Base-by-base conservation (phyloP, 2,888 invertebrate genomes). In the Ectemnius lituratus region DNA sequence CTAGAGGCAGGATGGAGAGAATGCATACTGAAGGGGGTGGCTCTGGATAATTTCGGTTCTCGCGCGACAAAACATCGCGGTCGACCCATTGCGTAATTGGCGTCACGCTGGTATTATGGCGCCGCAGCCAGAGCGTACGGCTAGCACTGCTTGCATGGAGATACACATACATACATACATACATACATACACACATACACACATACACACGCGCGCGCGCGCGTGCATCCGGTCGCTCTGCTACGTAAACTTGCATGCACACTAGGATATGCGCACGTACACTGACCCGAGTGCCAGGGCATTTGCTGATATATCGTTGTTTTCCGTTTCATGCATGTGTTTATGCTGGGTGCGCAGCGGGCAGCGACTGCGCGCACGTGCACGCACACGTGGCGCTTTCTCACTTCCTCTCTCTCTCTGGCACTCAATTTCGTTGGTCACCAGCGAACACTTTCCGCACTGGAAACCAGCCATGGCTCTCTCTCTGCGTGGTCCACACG, bases 21-120 rank as follows among this genome's bases (percentile, higher is more conserved):
- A 37, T 37, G 16, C 52, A 52, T 5, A 13, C n/a, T 11, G 5
- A 52, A 16, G 16, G 16, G 14, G 13, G 52, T 5, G 52, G 16
- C 16, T 16, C 52, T 65, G 76, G 82, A 80, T 84, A 87, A 87
- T 82, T 87, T 85, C 81, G 85, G 82, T 85, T 85, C 82, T 84
- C 82, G 77, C 78, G 81, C 83, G 79, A 82, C 82, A 85, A 85
- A 87, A 86, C 86, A 86, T 83, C 82, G 83, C 76, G 84, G 83
- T 85, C 81, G 80, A 80, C 84, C 86, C 84, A 84, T 85, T 79
- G 80, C 84, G 82, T 87, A 87, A 87, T 87, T 87, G 86, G 85
- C 85, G 81, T 83, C 82, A 83, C 84, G 81, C 79, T 78, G 85
- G 80, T 83, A 82, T 85, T 85, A 85, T 78, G 72, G 73, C 61